Base-by-base conservation (phyloP, 1,140 invertebrate species). In the Archivesica marissinica region DNA sequence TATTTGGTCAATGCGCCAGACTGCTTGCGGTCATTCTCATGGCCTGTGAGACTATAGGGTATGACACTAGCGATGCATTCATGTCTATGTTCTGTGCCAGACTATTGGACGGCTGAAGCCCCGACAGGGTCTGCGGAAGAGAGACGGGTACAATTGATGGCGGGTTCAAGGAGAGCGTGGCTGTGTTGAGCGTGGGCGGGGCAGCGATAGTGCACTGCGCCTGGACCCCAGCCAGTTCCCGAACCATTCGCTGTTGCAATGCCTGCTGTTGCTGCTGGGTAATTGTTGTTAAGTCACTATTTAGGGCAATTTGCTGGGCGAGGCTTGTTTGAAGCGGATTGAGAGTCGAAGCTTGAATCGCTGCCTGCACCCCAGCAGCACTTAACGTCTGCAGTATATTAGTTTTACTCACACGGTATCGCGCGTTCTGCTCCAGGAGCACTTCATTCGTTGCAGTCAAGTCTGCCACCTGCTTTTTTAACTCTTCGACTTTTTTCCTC, bases 381-480 rank as follows among this genome's bases (percentile, higher is more conserved):
- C 82, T 85, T 30, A 90, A 30, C n/a, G 87, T 78, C 41, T 89
- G 89, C 28, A 91, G 86, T 52, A 88, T 85, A 35, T 89, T 90
- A 13, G 90, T 78, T 83, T 95, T 96, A 38, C 95, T 95, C 81
- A 97, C 95, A 64, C 97, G 94, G 75, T 97, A 93, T 64, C 96
- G 96, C 13, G 96, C 96, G 93, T 97, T 97, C 94, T 97, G 97
- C 88, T 97, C 96, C 64, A 97, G 91, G 0, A 97, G 94, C 92
- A 97, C 97, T 91, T 97, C 96, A 92, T 97, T 97, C 2, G 97
- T 96, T 7, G 96, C 96, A n/a, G 96, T 96, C 61, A 97, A 91
- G 91, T 97, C 96, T 39, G 95, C 95, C 2, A 96, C 95, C 92
- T 96, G 94, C 88, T 96, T 96, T 91, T 96, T 96, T 64, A 97